phyloP scores from a whole-genome alignment of 2,888 invertebrate genomes.

The Eupithecia dodoneata region DNA sequence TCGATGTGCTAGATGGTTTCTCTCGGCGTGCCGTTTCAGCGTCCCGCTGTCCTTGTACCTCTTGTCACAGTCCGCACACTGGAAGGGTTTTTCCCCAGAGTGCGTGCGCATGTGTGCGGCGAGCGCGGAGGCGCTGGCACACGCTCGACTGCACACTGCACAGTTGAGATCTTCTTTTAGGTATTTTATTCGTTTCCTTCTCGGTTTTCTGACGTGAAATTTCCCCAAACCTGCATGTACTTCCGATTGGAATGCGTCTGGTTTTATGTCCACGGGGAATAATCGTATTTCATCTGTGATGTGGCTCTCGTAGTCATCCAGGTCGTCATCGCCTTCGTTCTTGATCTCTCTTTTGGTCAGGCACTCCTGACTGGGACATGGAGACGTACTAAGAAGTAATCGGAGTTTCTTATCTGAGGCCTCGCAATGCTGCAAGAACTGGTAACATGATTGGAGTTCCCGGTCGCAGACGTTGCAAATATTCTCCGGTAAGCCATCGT shows the following conservation, averaged over 20 bases:
- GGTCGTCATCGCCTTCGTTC: conserved; percentile 45
- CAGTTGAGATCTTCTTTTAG: conserved; percentile 51
- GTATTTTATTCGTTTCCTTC: conserved; percentile 47
- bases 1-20: conserved; percentile 59
- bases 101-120: conserved; percentile 66
- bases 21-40: conserved; percentile 64
- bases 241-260: conserved; percentile 10
- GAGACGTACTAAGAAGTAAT: conserved; percentile 30
- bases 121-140: conserved; percentile 59
- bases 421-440: conserved; percentile 66
- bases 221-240: background rate
- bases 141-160: conserved; percentile 57
- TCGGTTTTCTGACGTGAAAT: conserved; percentile 7
- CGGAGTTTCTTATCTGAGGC: conserved; percentile 62
- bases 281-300: conserved; percentile 34
- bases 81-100: conserved; percentile 60
- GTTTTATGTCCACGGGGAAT: conserved; percentile 20
- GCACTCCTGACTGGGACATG: background rate
- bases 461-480: conserved; percentile 61
- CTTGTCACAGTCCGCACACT: conserved; percentile 66
- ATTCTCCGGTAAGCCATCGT: conserved; percentile 62
- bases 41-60: conserved; percentile 64
- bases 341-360: conserved; percentile 56
- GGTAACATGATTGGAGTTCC: conserved; percentile 58
- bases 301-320: conserved; percentile 42